These are phyloP conservation scores for Notospermus geniculatus DNA, from an alignment of 1,140 invertebrate genomes.

Conservation along the genomic window DNA sequence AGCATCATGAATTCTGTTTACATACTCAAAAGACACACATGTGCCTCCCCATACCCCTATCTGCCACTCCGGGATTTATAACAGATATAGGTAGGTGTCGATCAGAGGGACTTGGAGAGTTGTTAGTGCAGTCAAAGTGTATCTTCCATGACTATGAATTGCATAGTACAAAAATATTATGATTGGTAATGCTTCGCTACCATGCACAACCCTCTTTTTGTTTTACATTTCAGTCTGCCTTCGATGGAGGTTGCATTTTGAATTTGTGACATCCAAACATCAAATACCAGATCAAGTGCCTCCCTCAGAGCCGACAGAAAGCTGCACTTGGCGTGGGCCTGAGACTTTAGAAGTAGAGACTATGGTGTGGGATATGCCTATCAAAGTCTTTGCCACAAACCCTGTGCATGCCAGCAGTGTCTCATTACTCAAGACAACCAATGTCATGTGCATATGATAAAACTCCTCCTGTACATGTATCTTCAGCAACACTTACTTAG, in stretches of 20 bases:
- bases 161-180: no score
- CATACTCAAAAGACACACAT: conserved; percentile 84
- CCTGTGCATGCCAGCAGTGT: conserved; percentile 64
- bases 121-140: no score
- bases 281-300: conserved; percentile 31
- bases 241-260: conserved; percentile 92
- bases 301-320: conserved; percentile 51
- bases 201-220: conserved; percentile 24
- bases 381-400: conserved; percentile 86
- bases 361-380: conserved; percentile 95
- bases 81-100: conserved; percentile 80
- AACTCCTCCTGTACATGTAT: not conserved
- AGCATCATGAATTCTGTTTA: conserved; percentile 89
- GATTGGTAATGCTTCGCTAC: not conserved
- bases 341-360: conserved; percentile 86
- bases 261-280: conserved; percentile 77
- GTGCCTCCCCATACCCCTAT: conserved; percentile 87
- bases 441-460: not conserved
- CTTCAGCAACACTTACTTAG: no score
- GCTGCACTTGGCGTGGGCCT: conserved; percentile 77
- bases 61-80: conserved; percentile 88
- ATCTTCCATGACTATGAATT: no score
- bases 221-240: conserved; percentile 69
- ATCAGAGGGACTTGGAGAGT: no score
- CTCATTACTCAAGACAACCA: conserved; percentile 19